phyloP scores from a whole-genome alignment of 2,797 vertebrate species.

The Phoebastria nigripes region DNA sequence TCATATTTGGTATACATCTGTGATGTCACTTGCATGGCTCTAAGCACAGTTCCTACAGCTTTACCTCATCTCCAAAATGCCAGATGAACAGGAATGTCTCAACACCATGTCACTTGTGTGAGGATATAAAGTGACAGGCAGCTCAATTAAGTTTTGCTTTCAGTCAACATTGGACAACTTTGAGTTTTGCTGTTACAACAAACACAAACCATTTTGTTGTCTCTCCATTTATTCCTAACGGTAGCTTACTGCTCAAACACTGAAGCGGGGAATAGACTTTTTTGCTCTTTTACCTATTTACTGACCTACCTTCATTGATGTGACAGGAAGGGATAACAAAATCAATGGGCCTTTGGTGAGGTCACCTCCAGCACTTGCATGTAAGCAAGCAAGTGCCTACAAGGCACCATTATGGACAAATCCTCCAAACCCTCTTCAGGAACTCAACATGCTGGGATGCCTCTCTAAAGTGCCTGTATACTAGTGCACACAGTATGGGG shows the following conservation, averaged over 20 bases:
- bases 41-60: not conserved
- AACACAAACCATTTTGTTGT: not conserved
- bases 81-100: not conserved
- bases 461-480: not conserved
- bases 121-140: not conserved
- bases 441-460: fast-evolving
- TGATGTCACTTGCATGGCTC: not conserved
- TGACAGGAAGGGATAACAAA: not conserved
- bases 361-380: not conserved
- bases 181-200: not conserved
- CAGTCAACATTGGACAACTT: not conserved
- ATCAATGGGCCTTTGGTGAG: not conserved
- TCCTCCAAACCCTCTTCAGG: not conserved
- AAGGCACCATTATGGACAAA: not conserved
- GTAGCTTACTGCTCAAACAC: not conserved
- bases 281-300: not conserved
- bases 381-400: not conserved
- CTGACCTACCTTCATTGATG: not conserved
- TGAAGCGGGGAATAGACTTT: not conserved
- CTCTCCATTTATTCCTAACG: not conserved
- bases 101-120: not conserved
- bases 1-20: not conserved
- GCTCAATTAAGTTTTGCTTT: not conserved
- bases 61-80: not conserved
- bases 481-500: not conserved